Evolutionary conservation across 2,797 vertebrate genomes (phyloP).

Genomic region (Enteromius argenteus): DNA sequence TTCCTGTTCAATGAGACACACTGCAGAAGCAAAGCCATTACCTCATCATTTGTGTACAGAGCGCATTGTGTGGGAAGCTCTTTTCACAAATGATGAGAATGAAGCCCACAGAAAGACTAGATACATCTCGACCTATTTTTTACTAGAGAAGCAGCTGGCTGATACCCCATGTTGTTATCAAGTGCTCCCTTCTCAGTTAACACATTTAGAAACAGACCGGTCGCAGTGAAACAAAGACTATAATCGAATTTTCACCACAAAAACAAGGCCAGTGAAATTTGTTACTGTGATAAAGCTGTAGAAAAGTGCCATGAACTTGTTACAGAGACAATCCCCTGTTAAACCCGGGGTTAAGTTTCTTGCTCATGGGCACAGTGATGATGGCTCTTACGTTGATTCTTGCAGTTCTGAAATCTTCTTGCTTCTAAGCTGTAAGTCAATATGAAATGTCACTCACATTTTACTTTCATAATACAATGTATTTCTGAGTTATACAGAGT

Average conservation of each 20-base stretch:
- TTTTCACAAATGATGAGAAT: conserved; percentile 54
- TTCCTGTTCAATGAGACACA: conserved; percentile 14
- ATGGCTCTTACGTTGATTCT: neutral
- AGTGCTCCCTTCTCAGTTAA: conserved; percentile 15
- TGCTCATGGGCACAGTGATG: neutral
- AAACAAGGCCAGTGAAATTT: neutral
- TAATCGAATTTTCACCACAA: neutral
- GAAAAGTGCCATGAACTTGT: conserved; percentile 5
- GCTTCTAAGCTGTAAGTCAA: neutral
- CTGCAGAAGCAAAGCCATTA: conserved; percentile 25
- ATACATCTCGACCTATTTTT: conserved; percentile 34
- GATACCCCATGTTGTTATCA: conserved; percentile 29
- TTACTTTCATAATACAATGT: neutral
- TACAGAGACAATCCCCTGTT: neutral
- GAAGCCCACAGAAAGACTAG: conserved; percentile 56
- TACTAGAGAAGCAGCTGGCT: conserved; percentile 6
- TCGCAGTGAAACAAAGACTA: neutral
- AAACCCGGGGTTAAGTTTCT: conserved; percentile 25
- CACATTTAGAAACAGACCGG: conserved; percentile 16
- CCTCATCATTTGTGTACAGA: conserved; percentile 57
- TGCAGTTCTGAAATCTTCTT: neutral
- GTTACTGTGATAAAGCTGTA: neutral
- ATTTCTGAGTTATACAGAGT: conserved; percentile 4
- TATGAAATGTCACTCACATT: neutral
- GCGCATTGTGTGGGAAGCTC: conserved; percentile 68